Percentiles rank a stretch among this genome's conserved stretches.
phyloP scores from a whole-genome alignment of 2,113 vertebrate genomes.

The Australoheros scitulus region DNA sequence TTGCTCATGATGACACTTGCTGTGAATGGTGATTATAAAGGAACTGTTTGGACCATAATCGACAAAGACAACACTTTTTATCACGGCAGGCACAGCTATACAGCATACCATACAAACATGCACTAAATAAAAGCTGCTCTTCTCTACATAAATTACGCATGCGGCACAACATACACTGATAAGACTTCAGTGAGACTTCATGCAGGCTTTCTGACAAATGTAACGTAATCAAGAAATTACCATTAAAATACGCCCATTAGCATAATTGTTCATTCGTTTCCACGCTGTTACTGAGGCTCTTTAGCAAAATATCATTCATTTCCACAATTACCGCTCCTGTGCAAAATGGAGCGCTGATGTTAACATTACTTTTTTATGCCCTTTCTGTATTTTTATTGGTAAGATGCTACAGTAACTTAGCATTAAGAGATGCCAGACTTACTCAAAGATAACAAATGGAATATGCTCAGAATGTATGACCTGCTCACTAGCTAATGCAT shows the following conservation, averaged over 20 bases:
- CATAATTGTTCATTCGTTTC: slow-evolving; percentile 7
- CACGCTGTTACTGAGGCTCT: slow-evolving; percentile 2
- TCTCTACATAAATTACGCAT: background rate
- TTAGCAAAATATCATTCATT: slow-evolving; percentile 4
- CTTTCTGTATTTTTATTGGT: slow-evolving; percentile 13
- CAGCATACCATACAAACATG: background rate
- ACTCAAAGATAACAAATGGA: background rate
- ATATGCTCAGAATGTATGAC: slow-evolving; percentile 23
- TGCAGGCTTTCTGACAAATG: background rate
- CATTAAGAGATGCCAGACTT: background rate
- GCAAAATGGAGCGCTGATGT: background rate
- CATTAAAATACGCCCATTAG: background rate
- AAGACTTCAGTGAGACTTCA: background rate
- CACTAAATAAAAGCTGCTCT: slow-evolving; percentile 1
- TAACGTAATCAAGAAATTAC: slow-evolving; percentile 7
- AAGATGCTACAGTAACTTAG: background rate
- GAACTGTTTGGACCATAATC: slow-evolving; percentile 1
- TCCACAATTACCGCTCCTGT: background rate
- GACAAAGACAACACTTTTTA: background rate
- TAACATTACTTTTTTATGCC: slow-evolving; percentile 1
- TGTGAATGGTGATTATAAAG: slow-evolving; percentile 1
- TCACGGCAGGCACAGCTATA: background rate
- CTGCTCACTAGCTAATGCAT: background rate
- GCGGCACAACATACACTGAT: background rate
- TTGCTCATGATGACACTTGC: background rate